phyloP scores from a whole-genome alignment of 1,140 invertebrate species.

The Archegozetes longisetosus region DNA sequence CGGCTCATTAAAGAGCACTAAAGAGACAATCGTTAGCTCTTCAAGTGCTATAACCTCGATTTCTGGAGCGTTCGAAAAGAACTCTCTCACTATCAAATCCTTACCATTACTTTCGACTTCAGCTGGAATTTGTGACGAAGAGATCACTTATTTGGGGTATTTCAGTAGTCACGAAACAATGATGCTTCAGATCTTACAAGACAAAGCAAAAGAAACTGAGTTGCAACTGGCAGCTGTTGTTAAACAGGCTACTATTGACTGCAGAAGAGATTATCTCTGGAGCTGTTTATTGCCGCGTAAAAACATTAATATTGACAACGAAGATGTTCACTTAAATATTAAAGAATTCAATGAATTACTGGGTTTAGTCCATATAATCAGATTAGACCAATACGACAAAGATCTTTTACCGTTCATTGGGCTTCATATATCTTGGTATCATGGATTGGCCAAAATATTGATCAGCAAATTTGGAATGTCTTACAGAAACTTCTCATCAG shows the following conservation, averaged over 20 bases:
- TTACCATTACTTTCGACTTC: neutral
- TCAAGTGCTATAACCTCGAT: neutral
- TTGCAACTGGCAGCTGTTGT: constrained; percentile 46
- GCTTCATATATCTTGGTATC: constrained; percentile 50
- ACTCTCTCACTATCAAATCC: neutral
- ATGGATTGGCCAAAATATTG: constrained; percentile 43
- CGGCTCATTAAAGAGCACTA: neutral
- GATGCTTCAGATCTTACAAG: constrained; percentile 48
- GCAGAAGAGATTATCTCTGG: constrained; percentile 53
- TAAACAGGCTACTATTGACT: constrained; percentile 45
- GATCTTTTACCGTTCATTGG: constrained; percentile 40
- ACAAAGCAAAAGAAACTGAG: constrained; percentile 41
- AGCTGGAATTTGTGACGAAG: constrained; percentile 31
- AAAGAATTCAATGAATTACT: constrained; percentile 48
- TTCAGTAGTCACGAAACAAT: constrained; percentile 54
- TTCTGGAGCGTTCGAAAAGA: neutral
- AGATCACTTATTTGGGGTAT: constrained; percentile 54
- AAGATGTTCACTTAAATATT: constrained; percentile 20
- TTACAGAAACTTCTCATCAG: constrained; percentile 35
- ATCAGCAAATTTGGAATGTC: constrained; percentile 41
- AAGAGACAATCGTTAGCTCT: neutral
- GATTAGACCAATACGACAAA: constrained; percentile 41
- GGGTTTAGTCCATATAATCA: constrained; percentile 39
- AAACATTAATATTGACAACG: constrained; percentile 5
- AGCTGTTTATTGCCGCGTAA: constrained; percentile 40